Conservation (phyloP, 2,888 invertebrate species). For the Caenorhabditis sp. region DNA sequence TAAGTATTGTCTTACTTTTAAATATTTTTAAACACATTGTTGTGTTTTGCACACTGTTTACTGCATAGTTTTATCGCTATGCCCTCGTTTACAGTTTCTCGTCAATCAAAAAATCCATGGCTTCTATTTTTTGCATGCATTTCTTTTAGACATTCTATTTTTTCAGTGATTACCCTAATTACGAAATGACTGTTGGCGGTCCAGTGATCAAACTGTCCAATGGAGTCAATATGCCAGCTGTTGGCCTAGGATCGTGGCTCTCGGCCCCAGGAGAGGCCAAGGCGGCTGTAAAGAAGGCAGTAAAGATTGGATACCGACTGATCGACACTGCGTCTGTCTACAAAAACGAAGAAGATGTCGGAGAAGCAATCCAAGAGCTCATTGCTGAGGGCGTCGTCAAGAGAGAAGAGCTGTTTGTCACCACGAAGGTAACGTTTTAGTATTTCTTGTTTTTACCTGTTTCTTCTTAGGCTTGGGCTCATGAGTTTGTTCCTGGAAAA, state of each 20-base stretch:
- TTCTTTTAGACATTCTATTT: too few relatives aligned
- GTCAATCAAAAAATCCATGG: too few relatives aligned
- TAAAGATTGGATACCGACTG: slow-evolving; percentile 90
- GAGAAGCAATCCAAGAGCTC: slow-evolving; percentile 89
- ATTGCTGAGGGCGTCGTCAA: slow-evolving; percentile 87
- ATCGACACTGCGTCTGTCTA: slow-evolving; percentile 91
- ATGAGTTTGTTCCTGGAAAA: slow-evolving; percentile 33
- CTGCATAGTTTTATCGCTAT: too few relatives aligned
- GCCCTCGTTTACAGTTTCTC: too few relatives aligned
- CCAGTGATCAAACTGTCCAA: slow-evolving; percentile 66
- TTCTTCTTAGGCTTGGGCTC: slow-evolving; percentile 31
- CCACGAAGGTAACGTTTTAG: slow-evolving; percentile 87
- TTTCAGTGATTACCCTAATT: neutral
- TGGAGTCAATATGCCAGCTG: slow-evolving; percentile 73
- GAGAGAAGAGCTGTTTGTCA: slow-evolving; percentile 90
- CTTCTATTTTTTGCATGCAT: too few relatives aligned
- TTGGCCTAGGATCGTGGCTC: slow-evolving; percentile 80
- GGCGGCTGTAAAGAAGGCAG: slow-evolving; percentile 87
- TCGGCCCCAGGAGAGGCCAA: slow-evolving; percentile 86
- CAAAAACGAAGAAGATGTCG: slow-evolving; percentile 89
- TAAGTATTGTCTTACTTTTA: too few relatives aligned
- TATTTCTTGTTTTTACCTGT: neutral
- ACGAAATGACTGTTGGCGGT: slow-evolving; percentile 17
- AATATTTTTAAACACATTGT: too few relatives aligned
- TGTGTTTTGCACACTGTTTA: too few relatives aligned